A percentile compares a stretch with the other conserved stretches of the same genome.
These are phyloP conservation scores for Aporophyla lueneburgensis DNA, from an alignment of 2,888 invertebrate species.

Conservation along the genomic window DNA sequence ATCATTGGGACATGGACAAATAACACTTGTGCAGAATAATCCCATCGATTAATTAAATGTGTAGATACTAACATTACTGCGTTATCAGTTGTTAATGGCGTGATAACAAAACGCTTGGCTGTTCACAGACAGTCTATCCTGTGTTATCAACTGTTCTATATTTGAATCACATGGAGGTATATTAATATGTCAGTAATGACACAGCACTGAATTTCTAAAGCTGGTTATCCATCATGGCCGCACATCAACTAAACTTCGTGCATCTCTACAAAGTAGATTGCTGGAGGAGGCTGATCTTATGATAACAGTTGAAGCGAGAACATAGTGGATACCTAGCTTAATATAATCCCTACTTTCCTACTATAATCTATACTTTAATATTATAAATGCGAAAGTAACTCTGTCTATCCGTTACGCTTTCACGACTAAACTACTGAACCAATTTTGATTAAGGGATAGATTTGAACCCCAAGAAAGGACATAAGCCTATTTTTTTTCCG, in stretches of 20 bases:
- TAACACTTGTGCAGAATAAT: conserved; percentile 63
- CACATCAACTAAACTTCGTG: neutral
- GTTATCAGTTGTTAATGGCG: conserved; percentile 69
- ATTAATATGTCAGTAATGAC: conserved; percentile 27
- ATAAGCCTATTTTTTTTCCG: too few relatives aligned
- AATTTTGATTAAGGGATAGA: too few relatives aligned
- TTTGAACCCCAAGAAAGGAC: too few relatives aligned
- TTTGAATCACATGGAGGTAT: conserved; percentile 33
- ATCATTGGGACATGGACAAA: conserved; percentile 66
- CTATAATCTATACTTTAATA: too few relatives aligned
- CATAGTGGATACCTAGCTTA: neutral
- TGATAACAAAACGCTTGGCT: conserved; percentile 68
- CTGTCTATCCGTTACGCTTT: too few relatives aligned
- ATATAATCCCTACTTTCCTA: neutral
- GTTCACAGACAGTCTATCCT: conserved; percentile 52
- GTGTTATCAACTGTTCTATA: conserved; percentile 51
- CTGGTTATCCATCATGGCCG: neutral
- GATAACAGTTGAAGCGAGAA: neutral
- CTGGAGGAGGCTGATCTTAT: conserved; percentile 6
- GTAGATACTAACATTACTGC: conserved; percentile 52
- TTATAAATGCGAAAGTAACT: too few relatives aligned
- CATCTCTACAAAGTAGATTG: neutral
- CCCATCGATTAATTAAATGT: conserved; percentile 70
- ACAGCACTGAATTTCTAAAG: conserved; percentile 2
- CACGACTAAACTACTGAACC: too few relatives aligned